Percentiles rank a stretch among this genome's conserved stretches.
These are phyloP conservation scores for Glyptemys insculpta DNA, from an alignment of 2,797 vertebrate species.

Conservation along the genomic window DNA sequence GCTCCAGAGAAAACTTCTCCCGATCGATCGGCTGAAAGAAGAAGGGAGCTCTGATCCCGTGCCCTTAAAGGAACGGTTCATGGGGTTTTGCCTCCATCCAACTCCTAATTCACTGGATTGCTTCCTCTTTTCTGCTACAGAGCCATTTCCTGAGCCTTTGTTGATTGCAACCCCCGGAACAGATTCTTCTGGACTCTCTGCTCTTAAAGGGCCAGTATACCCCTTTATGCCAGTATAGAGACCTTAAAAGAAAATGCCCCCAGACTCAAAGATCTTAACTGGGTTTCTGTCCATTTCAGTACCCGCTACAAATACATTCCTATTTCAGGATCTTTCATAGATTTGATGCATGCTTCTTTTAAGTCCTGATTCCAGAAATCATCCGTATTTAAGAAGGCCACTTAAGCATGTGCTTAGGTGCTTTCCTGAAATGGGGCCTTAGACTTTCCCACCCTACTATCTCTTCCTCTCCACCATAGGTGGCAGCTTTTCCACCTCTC, in stretches of 20 bases:
- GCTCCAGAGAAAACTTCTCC: not conserved
- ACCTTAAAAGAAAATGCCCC: not conserved
- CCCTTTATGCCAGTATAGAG: not conserved
- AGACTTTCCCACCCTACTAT: not conserved
- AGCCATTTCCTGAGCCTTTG: not conserved
- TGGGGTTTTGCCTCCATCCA: not conserved
- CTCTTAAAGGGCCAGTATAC: not conserved
- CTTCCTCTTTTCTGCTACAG: not conserved
- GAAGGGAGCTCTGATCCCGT: not conserved
- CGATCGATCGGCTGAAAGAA: not conserved
- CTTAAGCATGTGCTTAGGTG: not conserved
- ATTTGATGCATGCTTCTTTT: not conserved
- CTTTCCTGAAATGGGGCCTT: accelerated
- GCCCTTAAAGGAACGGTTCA: not conserved
- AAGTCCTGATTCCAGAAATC: not conserved
- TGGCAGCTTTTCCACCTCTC: accelerated
- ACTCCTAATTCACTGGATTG: not conserved
- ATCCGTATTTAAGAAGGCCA: not conserved
- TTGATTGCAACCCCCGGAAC: not conserved
- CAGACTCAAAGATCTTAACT: not conserved
- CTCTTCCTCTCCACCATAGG: not conserved
- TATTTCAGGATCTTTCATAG: not conserved
- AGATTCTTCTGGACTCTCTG: not conserved
- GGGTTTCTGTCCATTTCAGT: not conserved
- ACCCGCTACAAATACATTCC: not conserved